Evolutionary conservation across 2,888 invertebrate species (phyloP).

Genomic region (Rhagonycha lutea): DNA sequence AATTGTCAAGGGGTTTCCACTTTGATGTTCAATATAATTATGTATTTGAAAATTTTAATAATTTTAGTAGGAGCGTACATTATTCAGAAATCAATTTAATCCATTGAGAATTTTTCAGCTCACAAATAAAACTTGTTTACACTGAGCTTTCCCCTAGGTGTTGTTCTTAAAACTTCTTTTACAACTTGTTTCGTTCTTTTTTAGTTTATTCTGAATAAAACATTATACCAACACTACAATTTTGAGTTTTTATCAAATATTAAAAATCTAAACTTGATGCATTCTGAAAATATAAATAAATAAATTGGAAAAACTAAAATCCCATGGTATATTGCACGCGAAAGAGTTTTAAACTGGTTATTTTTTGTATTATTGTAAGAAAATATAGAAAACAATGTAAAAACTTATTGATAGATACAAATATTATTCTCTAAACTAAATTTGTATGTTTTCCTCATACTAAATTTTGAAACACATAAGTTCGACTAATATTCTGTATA

Average conservation of each 20-base stretch:
- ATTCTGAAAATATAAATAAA: not conserved
- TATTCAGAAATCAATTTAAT: constrained; percentile 11
- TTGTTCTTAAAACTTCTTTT: constrained; percentile 26
- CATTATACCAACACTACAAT: constrained; percentile 1
- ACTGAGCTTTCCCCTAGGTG: constrained; percentile 28
- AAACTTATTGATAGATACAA: not conserved
- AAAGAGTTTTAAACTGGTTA: not conserved
- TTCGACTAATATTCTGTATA: too few species aligned
- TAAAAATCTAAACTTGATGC: not conserved
- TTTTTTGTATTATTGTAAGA: not conserved
- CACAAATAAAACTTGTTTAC: constrained; percentile 32
- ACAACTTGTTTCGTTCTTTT: constrained; percentile 19
- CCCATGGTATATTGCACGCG: not conserved
- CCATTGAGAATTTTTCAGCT: constrained; percentile 10
- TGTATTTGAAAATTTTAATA: not conserved
- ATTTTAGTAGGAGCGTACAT: not conserved
- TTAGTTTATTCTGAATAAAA: constrained; percentile 23
- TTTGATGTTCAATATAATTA: not conserved
- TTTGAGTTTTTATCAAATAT: constrained; percentile 1
- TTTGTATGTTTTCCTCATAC: too few species aligned
- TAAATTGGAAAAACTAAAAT: not conserved
- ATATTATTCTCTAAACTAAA: too few species aligned
- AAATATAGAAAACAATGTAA: not conserved
- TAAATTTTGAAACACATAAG: too few species aligned
- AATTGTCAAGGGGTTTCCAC: constrained; percentile 8